phyloP scores from a whole-genome alignment of 2,888 invertebrate genomes.

The Tachina lurida region DNA sequence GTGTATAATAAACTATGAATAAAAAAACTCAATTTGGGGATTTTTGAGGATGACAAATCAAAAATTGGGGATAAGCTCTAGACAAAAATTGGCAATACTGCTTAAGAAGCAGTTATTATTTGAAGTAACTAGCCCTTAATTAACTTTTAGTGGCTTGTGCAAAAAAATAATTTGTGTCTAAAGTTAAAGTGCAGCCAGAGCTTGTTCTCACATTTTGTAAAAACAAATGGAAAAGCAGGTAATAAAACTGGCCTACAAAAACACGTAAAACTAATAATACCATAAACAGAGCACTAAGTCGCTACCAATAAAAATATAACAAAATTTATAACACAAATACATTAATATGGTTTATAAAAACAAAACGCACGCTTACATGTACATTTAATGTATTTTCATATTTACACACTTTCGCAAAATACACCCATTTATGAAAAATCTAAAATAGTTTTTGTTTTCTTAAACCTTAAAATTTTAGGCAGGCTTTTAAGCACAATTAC shows the following conservation, averaged over 20 bases:
- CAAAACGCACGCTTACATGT: not conserved
- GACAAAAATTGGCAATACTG: too few relatives aligned
- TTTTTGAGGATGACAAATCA: too few relatives aligned
- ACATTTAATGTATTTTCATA: not conserved
- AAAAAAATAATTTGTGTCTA: too few relatives aligned
- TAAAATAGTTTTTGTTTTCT: conserved; percentile 27
- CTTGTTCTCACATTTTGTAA: not conserved
- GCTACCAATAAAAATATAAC: conserved; percentile 38
- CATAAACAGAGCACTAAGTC: too few relatives aligned
- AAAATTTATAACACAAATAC: conserved; percentile 51
- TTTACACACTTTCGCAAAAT: not conserved
- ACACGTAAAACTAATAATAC: not conserved
- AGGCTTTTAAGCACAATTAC: conserved; percentile 35
- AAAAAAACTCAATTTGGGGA: too few relatives aligned
- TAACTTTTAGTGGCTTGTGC: too few relatives aligned
- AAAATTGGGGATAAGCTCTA: too few relatives aligned
- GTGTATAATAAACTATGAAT: too few relatives aligned
- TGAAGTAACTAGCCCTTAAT: too few relatives aligned
- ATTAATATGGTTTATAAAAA: not conserved
- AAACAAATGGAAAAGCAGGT: conserved; percentile 21
- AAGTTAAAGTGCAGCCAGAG: too few relatives aligned
- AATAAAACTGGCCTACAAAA: conserved; percentile 29
- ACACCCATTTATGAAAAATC: conserved; percentile 11
- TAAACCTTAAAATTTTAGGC: conserved; percentile 37
- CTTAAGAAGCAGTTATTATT: too few relatives aligned